Percentiles rank a stretch among this genome's conserved stretches.
These are phyloP conservation scores for Tanytarsus gracilentus DNA, from an alignment of 2,888 invertebrate genomes.

Conservation along the genomic window DNA sequence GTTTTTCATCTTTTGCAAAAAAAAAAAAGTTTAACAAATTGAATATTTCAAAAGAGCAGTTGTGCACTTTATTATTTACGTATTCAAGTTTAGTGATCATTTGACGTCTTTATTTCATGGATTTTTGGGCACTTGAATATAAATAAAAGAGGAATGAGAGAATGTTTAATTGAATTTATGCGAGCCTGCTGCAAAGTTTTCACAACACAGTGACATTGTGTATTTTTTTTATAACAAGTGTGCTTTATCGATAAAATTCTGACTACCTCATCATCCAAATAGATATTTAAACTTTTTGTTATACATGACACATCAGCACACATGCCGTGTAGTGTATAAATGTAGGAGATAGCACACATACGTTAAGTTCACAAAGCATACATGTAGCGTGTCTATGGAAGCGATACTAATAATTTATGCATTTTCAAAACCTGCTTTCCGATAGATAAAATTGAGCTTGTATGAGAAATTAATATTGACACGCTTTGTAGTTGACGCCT, in stretches of 20 bases:
- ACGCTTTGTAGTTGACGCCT: too few species aligned
- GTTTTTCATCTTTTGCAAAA: too few species aligned
- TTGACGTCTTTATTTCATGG: constrained; percentile 8
- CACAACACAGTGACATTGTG: neutral
- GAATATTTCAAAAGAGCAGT: neutral
- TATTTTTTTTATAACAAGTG: neutral
- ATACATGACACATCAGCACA: constrained; percentile 10
- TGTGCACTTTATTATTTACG: too few species aligned
- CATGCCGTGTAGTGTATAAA: neutral
- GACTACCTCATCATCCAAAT: too few species aligned
- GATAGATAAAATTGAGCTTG: constrained; percentile 20
- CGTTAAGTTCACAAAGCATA: neutral
- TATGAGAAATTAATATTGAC: constrained; percentile 14
- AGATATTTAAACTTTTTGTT: too few species aligned
- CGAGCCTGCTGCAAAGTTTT: constrained; percentile 4
- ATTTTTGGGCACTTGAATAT: neutral
- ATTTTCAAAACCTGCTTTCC: constrained; percentile 18
- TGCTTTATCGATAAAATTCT: constrained; percentile 1
- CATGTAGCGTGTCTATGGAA: constrained; percentile 15
- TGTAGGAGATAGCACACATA: neutral
- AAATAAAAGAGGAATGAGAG: neutral
- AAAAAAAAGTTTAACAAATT: neutral
- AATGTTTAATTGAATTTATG: neutral
- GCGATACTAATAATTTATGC: constrained; percentile 25
- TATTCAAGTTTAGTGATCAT: too few species aligned